phyloP scores from a whole-genome alignment of 2,888 invertebrate species.

The Cephus runcator region DNA sequence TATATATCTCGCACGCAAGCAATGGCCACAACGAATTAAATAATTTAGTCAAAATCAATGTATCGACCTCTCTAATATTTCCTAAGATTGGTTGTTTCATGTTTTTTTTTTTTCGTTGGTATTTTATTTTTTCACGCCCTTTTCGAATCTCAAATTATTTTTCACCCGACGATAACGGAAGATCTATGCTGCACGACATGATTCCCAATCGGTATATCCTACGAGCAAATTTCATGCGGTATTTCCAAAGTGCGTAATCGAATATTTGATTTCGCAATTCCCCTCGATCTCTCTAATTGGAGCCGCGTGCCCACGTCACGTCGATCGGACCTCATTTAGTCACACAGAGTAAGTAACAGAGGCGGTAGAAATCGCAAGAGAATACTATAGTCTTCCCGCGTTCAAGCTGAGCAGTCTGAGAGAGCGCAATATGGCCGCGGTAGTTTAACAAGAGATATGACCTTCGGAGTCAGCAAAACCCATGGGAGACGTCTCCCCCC shows the following conservation, averaged over 20 bases:
- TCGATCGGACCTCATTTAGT: slow-evolving; percentile 31
- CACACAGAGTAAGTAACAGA: slow-evolving; percentile 9
- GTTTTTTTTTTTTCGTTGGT: background rate
- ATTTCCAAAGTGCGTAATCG: background rate
- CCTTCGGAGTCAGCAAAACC: background rate
- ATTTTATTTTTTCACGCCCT: background rate
- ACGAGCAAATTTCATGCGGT: background rate
- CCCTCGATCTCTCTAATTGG: slow-evolving; percentile 36
- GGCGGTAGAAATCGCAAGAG: slow-evolving; percentile 11
- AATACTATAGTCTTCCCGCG: background rate
- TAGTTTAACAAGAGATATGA: background rate
- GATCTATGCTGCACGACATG: background rate
- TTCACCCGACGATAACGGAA: background rate
- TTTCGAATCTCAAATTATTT: background rate
- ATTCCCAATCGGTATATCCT: background rate
- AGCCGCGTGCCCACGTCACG: slow-evolving; percentile 18
- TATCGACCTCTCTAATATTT: background rate
- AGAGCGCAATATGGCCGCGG: background rate
- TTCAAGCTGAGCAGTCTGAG: background rate
- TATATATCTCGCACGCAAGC: background rate
- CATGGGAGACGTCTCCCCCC: background rate
- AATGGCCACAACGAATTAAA: background rate
- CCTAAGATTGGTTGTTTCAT: background rate
- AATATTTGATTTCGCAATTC: slow-evolving; percentile 30
- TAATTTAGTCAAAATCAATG: background rate